phyloP scores from a whole-genome alignment of 2,113 vertebrate species.

The Felis chaus region DNA sequence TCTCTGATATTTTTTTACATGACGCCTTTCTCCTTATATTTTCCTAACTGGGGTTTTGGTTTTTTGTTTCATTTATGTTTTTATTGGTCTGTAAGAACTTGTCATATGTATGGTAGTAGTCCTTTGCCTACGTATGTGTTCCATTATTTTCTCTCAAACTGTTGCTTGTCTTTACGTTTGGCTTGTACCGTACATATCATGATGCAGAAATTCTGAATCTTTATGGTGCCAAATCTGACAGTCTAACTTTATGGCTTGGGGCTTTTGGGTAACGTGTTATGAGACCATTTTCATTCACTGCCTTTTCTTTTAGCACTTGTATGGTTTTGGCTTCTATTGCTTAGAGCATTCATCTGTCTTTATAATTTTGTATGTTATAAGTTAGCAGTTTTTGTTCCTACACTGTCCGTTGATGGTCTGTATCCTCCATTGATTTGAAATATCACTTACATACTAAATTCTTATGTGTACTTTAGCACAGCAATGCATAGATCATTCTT shows the following conservation, averaged over 20 bases:
- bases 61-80: not conserved
- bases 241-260: not conserved
- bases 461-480: not conserved
- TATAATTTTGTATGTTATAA: not conserved
- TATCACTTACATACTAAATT: not conserved
- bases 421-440: not conserved
- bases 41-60: not conserved
- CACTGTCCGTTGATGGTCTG: not conserved
- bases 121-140: not conserved
- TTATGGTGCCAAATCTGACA: not conserved
- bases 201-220: not conserved
- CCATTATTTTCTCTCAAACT: not conserved
- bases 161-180: not conserved
- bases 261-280: not conserved
- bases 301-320: not conserved
- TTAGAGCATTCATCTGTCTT: not conserved
- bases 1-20: not conserved
- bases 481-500: not conserved
- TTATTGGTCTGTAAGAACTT: not conserved
- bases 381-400: not conserved
- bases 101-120: not conserved
- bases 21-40: not conserved
- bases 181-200: not conserved
- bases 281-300: not conserved
- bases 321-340: not conserved